Percentiles rank a stretch among this genome's conserved stretches.
Evolutionary conservation across 2,888 invertebrate genomes (phyloP).

Genomic region (Drosophila barbarae): DNA sequence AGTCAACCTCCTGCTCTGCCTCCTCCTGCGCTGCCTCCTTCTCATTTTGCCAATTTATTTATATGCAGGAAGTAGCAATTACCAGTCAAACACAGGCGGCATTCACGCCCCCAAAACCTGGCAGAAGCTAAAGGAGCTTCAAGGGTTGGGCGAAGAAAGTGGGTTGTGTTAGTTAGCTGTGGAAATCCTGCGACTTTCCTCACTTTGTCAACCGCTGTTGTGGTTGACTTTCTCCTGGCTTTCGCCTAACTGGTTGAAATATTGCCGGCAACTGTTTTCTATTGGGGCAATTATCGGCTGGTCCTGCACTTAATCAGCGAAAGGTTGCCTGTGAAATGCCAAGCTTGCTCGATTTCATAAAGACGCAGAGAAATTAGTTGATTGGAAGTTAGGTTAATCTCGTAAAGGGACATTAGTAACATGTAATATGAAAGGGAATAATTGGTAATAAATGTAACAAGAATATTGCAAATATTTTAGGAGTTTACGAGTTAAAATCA

Average conservation of each 20-base stretch:
- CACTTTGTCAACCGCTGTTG: slow-evolving; percentile 37
- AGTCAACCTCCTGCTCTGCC: slow-evolving; percentile 48
- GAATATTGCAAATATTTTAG: neutral
- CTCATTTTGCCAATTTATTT: slow-evolving; percentile 52
- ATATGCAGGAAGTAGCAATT: slow-evolving; percentile 66
- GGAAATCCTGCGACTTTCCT: slow-evolving; percentile 18
- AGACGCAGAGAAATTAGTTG: neutral
- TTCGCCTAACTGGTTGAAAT: slow-evolving; percentile 40
- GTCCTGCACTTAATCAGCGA: slow-evolving; percentile 35
- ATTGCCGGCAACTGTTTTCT: slow-evolving; percentile 24
- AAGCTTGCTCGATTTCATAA: neutral
- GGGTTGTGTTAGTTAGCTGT: slow-evolving; percentile 4
- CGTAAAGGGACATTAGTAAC: neutral
- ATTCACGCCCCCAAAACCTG: slow-evolving; percentile 20
- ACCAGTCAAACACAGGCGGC: slow-evolving; percentile 47
- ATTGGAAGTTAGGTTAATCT: neutral
- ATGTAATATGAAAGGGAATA: neutral
- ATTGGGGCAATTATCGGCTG: slow-evolving; percentile 35
- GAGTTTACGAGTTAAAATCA: neutral
- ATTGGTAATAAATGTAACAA: neutral
- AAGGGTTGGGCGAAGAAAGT: slow-evolving; percentile 3
- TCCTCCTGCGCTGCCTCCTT: slow-evolving; percentile 2
- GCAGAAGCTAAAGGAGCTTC: slow-evolving; percentile 4
- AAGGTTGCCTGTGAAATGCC: slow-evolving; percentile 13
- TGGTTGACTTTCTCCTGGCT: slow-evolving; percentile 26